Conservation (phyloP, 2,113 vertebrate species). For the Balaenoptera acutorostrata region DNA sequence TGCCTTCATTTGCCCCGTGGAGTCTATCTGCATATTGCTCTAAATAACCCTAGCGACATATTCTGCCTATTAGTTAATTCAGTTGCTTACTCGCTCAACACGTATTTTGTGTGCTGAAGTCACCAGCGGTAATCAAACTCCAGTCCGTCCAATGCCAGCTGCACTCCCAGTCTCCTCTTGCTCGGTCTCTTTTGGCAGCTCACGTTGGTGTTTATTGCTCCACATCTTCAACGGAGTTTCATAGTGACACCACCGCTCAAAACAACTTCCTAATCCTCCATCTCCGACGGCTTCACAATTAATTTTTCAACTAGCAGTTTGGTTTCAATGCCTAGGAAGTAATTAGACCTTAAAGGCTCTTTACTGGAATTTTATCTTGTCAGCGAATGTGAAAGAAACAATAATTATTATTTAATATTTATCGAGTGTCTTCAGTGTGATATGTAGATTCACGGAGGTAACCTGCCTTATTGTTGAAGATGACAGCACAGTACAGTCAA, state of each 20-base stretch:
- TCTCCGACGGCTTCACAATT: slow-evolving; percentile 33
- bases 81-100: not conserved
- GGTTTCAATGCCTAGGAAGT: slow-evolving; percentile 43
- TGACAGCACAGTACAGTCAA: not conserved
- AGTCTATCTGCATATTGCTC: not conserved
- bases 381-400: slow-evolving; percentile 37
- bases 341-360: slow-evolving; percentile 57
- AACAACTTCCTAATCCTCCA: slow-evolving; percentile 38
- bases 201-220: not conserved
- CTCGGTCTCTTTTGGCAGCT: not conserved
- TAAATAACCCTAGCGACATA: not conserved
- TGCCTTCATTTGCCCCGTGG: not conserved
- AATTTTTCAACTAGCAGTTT: slow-evolving; percentile 54
- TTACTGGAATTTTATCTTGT: slow-evolving; percentile 49
- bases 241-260: slow-evolving; percentile 55
- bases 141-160: not conserved
- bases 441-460: not conserved
- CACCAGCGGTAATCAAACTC: not conserved
- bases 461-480: not conserved
- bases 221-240: not conserved
- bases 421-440: slow-evolving; percentile 1
- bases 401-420: slow-evolving; percentile 67
- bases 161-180: not conserved
- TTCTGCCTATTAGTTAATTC: not conserved
- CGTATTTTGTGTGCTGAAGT: too few relatives aligned